Base-by-base conservation (phyloP, 2,888 invertebrate genomes). In the Pyralis farinalis region DNA sequence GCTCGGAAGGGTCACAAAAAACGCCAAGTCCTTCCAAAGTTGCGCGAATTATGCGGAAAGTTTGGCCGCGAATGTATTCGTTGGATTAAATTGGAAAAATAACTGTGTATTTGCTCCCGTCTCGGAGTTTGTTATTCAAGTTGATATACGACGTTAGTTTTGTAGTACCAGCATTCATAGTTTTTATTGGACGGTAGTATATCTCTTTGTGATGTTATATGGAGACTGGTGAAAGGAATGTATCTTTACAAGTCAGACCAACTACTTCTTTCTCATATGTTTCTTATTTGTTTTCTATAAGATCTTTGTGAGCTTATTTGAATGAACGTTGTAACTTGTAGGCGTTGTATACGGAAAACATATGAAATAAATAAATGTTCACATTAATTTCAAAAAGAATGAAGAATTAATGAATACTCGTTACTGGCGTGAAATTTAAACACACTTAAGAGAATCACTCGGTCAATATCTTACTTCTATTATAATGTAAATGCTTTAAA, bases 41-140 rank as follows among this genome's bases (percentile, higher is more conserved):
- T 59, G 46, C 34, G 7, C 34, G 76, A 80, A 61, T 77, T 80
- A 80, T 81, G 71, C 78, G 63, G 49, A 68, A 79, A 81, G 58
- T 80, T 80, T 37, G 16, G 37, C 44, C 37, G 48, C 48, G 53
- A 65, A 58, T 66, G 53, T 64, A 58, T 73, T 63, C 63, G 67
- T 61, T 64, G 51, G 51, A 64, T 55, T 58, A 64, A 67, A 76
- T 72, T 66, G 71, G 58, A 67, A 71, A 73, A 71, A 72, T 71
- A 74, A 64, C 60, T 69, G 52, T 43, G 47, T 55, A 54, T 63
- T 58, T 53, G 51, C 43, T 36, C 43, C 33, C 40, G 33, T 32
- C 10, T 45, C 42, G 30, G 30, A 37, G 42, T 47, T 46, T 47
- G 50, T 56, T 49, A 31, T 52, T 56, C 49, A 42, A 52, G 37